Evolutionary conservation across 2,113 vertebrate species (phyloP), one percentile per base, ranked within the genome.

Genomic region (Pitta sordida): DNA sequence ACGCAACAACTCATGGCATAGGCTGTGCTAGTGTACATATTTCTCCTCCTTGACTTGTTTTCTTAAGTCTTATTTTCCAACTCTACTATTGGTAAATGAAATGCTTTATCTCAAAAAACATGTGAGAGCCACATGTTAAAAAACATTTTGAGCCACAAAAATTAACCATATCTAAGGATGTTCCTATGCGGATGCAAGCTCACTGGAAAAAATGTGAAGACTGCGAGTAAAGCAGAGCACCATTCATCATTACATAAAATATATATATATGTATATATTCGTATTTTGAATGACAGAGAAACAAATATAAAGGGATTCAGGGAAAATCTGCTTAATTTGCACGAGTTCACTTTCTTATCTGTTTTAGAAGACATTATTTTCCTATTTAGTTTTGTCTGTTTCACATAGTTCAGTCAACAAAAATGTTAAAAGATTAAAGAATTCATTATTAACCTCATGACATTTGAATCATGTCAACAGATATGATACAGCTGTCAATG

Each of bases 401-500:
- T 90, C 69, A 26, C n/a, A 43, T 51, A 91, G 21, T 63, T 96
- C 77, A 73, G 75, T 79, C 46, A 90, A 32, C 11, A 96, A 88
- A 95, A 91, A 29, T 46, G 52, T 74, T 88, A 88, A 94, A 94
- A 86, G 73, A 93, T 79, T 94, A 83, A 94, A 88, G 53, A 93
- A 87, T 88, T 75, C n/a, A 44, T 91, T 94, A 91, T 71, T 90
- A 92, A 92, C 65, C 23, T 82, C 62, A 63, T 62, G 80, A 44
- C 52, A 90, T 91, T 81, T 87, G 87, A 94, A 79, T 88, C 60
- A 59, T 75, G 78, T 73, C 82, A 87, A 79, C 55, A 70, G 90
- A 96, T 68, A 96, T 7, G 49, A 81, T 58, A 37, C n/a, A 62
- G 53, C 88, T 95, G 48, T 29, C 76, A 67, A 43, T 88, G 68